These are phyloP conservation scores for Tipula lateralis DNA, from an alignment of 2,888 invertebrate species.

Conservation along the genomic window DNA sequence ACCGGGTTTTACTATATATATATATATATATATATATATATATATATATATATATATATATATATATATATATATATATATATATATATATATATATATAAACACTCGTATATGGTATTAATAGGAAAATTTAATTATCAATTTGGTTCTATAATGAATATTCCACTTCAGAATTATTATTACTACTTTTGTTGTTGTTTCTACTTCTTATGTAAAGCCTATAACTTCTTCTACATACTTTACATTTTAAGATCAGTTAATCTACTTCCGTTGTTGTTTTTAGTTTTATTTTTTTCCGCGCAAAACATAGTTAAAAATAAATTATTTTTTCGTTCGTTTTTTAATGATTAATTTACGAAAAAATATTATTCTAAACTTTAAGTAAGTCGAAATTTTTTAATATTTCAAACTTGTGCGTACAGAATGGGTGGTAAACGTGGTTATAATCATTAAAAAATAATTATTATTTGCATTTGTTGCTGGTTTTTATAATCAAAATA, in stretches of 20 bases:
- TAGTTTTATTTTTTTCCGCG: neutral
- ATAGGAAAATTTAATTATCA: neutral
- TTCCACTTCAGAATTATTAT: neutral
- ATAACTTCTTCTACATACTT: neutral
- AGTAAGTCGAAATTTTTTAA: neutral
- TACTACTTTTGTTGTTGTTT: neutral
- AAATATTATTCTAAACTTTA: neutral
- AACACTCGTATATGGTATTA: too few relatives aligned
- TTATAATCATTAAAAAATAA: neutral
- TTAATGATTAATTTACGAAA: neutral
- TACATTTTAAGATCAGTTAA: conserved; percentile 9
- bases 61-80: too few relatives aligned
- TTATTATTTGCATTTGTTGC: neutral
- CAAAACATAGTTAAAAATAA: neutral
- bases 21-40: too few relatives aligned
- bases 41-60: too few relatives aligned
- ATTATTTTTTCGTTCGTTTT: neutral
- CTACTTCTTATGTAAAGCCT: neutral
- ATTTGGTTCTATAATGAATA: neutral
- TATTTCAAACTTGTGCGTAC: neutral
- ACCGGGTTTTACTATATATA: too few relatives aligned
- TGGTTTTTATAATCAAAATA: neutral
- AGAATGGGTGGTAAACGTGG: neutral
- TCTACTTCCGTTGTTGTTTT: conserved; percentile 19
- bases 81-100: too few relatives aligned